Conservation (phyloP, 2,797 vertebrate genomes). For the Cichlasoma orientale region DNA sequence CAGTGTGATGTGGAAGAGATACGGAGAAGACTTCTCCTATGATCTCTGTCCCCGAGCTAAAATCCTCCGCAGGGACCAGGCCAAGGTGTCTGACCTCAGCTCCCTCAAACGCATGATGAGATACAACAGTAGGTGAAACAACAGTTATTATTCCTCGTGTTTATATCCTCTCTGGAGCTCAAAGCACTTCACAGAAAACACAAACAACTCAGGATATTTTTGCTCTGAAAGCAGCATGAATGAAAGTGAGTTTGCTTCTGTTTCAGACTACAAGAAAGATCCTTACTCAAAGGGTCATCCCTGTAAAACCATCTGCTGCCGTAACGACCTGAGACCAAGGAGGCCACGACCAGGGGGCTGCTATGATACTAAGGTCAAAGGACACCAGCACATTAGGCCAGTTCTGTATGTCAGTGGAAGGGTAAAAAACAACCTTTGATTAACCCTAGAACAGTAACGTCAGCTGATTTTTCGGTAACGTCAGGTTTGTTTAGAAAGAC, state of each 20-base stretch:
- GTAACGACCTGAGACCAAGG: slow-evolving; percentile 83
- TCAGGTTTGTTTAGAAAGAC: neutral
- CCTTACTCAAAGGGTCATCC: slow-evolving; percentile 87
- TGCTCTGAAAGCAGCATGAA: neutral
- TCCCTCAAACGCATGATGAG: slow-evolving; percentile 91
- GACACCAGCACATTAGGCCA: neutral
- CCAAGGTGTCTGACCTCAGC: slow-evolving; percentile 80
- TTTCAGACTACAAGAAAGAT: slow-evolving; percentile 86
- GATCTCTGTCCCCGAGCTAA: slow-evolving; percentile 90
- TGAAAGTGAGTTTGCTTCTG: slow-evolving; percentile 10
- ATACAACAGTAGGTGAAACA: slow-evolving; percentile 87
- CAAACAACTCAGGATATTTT: neutral
- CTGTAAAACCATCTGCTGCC: slow-evolving; percentile 91
- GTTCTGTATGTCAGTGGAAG: neutral
- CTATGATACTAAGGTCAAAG: slow-evolving; percentile 90
- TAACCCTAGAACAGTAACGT: too few species aligned
- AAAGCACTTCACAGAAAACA: neutral
- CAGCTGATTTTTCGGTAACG: too few species aligned
- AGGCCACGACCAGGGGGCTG: slow-evolving; percentile 85
- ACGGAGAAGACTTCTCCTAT: slow-evolving; percentile 88
- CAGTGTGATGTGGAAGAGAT: slow-evolving; percentile 77
- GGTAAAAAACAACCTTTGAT: neutral
- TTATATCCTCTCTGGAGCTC: neutral
- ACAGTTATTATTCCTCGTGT: neutral
- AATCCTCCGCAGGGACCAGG: slow-evolving; percentile 91